phyloP scores from a whole-genome alignment of 2,888 invertebrate genomes.

The Choristoneura rosaceana region DNA sequence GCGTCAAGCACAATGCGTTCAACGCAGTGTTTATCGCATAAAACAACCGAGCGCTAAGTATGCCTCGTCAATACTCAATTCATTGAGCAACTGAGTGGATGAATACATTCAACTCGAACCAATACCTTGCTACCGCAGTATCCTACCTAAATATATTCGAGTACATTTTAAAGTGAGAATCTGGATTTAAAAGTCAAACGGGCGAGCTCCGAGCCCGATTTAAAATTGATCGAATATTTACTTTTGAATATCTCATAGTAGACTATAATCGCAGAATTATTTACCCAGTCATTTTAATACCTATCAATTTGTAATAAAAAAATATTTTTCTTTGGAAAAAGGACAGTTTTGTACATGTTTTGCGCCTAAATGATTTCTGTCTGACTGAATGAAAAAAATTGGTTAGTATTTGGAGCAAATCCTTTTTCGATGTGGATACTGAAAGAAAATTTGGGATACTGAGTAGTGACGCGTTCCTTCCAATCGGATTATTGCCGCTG shows the following conservation, averaged over 20 bases:
- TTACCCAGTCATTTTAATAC: background rate
- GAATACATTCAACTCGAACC: conserved; percentile 47
- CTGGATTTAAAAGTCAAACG: conserved; percentile 66
- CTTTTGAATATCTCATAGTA: conserved; percentile 23
- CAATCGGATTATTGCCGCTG: conserved; percentile 35
- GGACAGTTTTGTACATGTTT: conserved; percentile 3
- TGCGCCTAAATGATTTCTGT: background rate
- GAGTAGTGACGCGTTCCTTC: conserved; percentile 49
- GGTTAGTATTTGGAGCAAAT: conserved; percentile 24
- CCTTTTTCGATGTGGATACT: conserved; percentile 46
- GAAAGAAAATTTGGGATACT: conserved; percentile 55
- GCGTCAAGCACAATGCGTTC: no score
- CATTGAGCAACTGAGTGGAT: conserved; percentile 32
- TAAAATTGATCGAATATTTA: conserved; percentile 36
- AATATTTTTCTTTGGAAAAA: background rate
- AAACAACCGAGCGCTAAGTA: background rate
- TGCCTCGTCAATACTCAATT: background rate
- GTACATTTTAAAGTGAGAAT: conserved; percentile 54
- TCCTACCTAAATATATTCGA: conserved; percentile 39
- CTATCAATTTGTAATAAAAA: background rate
- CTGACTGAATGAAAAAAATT: conserved; percentile 10
- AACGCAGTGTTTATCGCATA: no score
- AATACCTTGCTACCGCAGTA: conserved; percentile 39
- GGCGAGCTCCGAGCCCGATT: conserved; percentile 45
- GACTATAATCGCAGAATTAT: conserved; percentile 14